Evolutionary conservation across 2,797 vertebrate genomes (phyloP).

Genomic region (Parotocinclus haroldoi): DNA sequence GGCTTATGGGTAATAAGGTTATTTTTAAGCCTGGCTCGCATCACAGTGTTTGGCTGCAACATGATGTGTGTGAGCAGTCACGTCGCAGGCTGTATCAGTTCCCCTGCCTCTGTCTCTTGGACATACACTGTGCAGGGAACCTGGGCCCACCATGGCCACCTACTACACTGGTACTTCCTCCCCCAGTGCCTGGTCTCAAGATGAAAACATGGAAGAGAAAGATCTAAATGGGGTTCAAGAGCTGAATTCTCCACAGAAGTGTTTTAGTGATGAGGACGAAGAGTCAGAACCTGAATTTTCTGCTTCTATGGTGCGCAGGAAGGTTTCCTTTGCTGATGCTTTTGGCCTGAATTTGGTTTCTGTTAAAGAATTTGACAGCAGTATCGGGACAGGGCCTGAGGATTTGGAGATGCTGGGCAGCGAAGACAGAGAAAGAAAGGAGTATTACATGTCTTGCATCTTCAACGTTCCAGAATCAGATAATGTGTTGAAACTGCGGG

Average conservation of each 20-base stretch:
- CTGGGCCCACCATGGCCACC: constrained; percentile 58
- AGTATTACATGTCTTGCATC: constrained; percentile 78
- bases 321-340: constrained; percentile 94
- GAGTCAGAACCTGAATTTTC: constrained; percentile 76
- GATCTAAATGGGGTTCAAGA: constrained; percentile 58
- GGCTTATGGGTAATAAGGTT: constrained; percentile 69
- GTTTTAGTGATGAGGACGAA: constrained; percentile 75
- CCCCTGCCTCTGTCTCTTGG: constrained; percentile 52
- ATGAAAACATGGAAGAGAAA: constrained; percentile 30
- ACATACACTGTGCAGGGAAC: constrained; percentile 77
- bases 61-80: constrained; percentile 84
- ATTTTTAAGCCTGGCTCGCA: constrained; percentile 87
- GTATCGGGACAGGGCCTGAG: constrained; percentile 54
- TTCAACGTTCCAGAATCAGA: constrained; percentile 77
- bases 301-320: constrained; percentile 65
- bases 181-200: no score
- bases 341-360: constrained; percentile 92
- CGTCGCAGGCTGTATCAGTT: constrained; percentile 68
- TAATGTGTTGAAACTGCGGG: constrained; percentile 76
- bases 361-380: constrained; percentile 88
- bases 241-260: constrained; percentile 62
- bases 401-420: neutral
- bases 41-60: constrained; percentile 89
- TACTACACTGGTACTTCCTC: constrained; percentile 76
- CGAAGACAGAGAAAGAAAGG: constrained; percentile 58